A percentile compares a stretch with the other conserved stretches of the same genome.
These are phyloP conservation scores for Mobula hypostoma DNA, from an alignment of 2,113 vertebrate species.

Conservation along the genomic window DNA sequence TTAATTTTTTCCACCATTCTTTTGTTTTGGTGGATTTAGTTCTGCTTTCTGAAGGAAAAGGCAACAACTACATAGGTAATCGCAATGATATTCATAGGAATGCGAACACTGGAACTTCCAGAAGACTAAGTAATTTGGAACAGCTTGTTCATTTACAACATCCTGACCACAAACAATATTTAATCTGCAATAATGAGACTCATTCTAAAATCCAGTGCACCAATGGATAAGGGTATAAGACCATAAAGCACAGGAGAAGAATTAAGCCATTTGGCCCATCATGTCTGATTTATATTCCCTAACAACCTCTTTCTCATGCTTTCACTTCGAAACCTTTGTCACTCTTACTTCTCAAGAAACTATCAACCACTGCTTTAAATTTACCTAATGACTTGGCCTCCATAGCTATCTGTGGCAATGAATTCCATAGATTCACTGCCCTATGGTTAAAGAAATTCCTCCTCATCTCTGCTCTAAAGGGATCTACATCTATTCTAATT, in stretches of 20 bases:
- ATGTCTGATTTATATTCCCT: too few species aligned
- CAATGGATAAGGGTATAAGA: neutral
- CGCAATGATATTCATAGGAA: neutral
- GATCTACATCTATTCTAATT: too few species aligned
- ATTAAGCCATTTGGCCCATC: too few species aligned
- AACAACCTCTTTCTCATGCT: too few species aligned
- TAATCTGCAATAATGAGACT: neutral
- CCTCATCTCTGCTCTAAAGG: too few species aligned
- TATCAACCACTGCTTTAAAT: too few species aligned
- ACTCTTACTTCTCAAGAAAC: too few species aligned
- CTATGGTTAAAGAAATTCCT: too few species aligned
- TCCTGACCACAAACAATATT: neutral
- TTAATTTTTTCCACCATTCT: neutral
- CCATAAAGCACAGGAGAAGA: neutral
- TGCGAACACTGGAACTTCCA: neutral
- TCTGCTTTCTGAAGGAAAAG: neutral
- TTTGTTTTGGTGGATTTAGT: neutral
- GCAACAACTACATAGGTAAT: neutral
- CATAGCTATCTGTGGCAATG: too few species aligned
- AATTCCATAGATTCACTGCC: too few species aligned
- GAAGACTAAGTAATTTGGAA: neutral
- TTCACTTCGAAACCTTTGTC: too few species aligned
- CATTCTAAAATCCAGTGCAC: neutral
- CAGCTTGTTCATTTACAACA: neutral
- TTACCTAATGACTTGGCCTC: too few species aligned